These are phyloP conservation scores for Scomber japonicus DNA, from an alignment of 2,113 vertebrate genomes.

Conservation along the genomic window DNA sequence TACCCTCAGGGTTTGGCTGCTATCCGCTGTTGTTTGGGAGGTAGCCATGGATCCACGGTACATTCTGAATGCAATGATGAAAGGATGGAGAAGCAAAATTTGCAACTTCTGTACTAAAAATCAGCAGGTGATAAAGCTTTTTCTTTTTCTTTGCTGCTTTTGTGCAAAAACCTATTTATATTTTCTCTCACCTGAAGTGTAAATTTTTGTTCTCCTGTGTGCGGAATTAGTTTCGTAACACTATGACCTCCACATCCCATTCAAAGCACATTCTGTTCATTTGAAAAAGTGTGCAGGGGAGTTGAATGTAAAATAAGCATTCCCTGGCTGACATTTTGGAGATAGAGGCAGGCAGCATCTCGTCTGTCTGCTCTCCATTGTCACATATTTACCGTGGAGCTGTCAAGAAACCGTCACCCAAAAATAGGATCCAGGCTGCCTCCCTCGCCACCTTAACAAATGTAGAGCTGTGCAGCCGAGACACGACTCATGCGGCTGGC, in stretches of 20 bases:
- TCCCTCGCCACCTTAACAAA: conserved; percentile 29
- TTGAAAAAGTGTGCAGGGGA: not conserved
- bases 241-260: not conserved
- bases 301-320: conserved; percentile 14
- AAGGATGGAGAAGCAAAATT: not conserved
- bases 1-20: not conserved
- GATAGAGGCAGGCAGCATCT: not conserved
- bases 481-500: conserved; percentile 6
- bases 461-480: conserved; percentile 2
- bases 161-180: conserved; percentile 1
- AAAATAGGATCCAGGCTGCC: conserved; percentile 55
- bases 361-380: conserved; percentile 22
- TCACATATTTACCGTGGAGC: conserved; percentile 33
- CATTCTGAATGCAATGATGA: not conserved
- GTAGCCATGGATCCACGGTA: rapidly evolving
- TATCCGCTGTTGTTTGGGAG: not conserved
- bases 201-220: not conserved
- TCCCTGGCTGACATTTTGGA: conserved; percentile 26
- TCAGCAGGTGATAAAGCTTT: not conserved
- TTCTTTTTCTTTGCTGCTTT: not conserved
- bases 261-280: conserved; percentile 17
- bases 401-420: conserved; percentile 38
- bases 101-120: not conserved
- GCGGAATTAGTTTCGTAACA: conserved; percentile 24
- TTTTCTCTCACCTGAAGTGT: conserved; percentile 4